Base-by-base conservation (phyloP, 2,113 vertebrate genomes). In the Antechinus flavipes region DNA sequence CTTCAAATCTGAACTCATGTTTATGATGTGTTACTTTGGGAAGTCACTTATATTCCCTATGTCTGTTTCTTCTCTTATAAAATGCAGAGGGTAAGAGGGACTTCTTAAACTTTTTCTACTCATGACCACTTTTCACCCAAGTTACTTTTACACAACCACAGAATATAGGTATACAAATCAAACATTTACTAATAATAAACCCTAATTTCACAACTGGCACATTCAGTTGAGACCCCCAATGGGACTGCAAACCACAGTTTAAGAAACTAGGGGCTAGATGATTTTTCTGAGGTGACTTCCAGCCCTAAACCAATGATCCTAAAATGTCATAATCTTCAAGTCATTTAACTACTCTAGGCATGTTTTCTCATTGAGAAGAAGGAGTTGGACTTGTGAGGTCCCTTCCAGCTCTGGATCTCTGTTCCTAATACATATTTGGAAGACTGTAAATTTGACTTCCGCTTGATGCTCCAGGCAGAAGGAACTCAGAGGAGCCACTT, bases 391-490 rank as follows among this genome's bases (percentile, higher is more conserved):
- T 58, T 58, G 26, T 30, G 12, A 14, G 58, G 11, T 68, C 58
- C 58, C 30, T 68, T 8, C 27, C 30, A 68, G 12, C 58, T 35
- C 27, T 68, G 58, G 11, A 35, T 68, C 30, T 68, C 12, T 68
- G 27, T 35, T 61, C 27, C 58, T 61, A 30, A 61, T 30, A 61
- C 58, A 61, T 4, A 35, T 61, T 11, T 61, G 58, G 58, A 61
- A 61, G 58, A 68, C 58, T 14, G 12, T 12, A 68, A 68, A 4
- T 3, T 3, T 68, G 58, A 30, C 58, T 35, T 68, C 14, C 0
- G 3, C 27, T 68, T 35, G 50, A 95, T 55, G 89, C 94, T 92
- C 46, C 92, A 55, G 50, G 25, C 49, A 93, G 94, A 90, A 96
- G 68, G 30, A 89, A 35, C 90, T 93, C 52, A 61, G 91, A 55